Percentiles rank a stretch among this genome's conserved stretches.
phyloP scores from a whole-genome alignment of 2,113 vertebrate species.

The Sinocyclocheilus rhinocerous region DNA sequence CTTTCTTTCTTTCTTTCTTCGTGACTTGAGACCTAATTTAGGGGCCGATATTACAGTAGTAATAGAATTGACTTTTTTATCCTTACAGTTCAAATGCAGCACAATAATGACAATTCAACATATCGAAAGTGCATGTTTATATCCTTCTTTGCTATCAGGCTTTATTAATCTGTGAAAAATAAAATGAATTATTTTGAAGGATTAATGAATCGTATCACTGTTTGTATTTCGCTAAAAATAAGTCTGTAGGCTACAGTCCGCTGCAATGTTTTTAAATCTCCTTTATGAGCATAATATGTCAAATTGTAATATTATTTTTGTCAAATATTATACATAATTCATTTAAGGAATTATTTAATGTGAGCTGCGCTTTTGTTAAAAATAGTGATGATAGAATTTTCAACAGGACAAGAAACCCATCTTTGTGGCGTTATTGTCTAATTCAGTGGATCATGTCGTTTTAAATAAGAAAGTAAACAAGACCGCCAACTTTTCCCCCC shows the following conservation, averaged over 20 bases:
- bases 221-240: background rate
- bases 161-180: background rate
- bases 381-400: background rate
- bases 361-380: background rate
- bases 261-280: background rate
- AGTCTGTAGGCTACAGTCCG: background rate
- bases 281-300: background rate
- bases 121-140: background rate
- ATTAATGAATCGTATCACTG: background rate
- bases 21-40: background rate
- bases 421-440: background rate
- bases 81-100: background rate
- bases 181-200: background rate
- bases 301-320: background rate
- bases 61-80: background rate
- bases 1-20: background rate
- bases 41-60: background rate
- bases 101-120: background rate
- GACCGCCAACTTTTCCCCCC: too few relatives aligned
- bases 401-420: background rate
- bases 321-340: background rate
- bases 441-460: background rate
- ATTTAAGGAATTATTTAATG: background rate
- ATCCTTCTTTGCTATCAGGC: background rate
- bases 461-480: background rate